Evolutionary conservation across 1,140 invertebrate genomes (phyloP), one percentile per base, ranked within the genome.

Genomic region (Euwallacea fornicatus): DNA sequence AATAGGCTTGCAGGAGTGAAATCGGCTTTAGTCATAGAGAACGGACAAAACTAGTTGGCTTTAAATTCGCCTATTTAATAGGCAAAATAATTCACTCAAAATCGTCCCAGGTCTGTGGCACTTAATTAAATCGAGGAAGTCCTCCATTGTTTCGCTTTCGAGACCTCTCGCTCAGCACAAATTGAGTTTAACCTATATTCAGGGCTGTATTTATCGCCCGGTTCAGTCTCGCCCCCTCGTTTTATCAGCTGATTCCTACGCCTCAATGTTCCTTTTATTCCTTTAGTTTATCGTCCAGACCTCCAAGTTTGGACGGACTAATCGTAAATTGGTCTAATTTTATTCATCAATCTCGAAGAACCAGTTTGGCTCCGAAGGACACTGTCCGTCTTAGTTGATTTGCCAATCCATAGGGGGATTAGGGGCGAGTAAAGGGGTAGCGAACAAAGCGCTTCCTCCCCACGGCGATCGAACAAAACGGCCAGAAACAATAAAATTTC

Each of bases 401-500:
- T 50, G 46, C 9, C 46, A 21, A 42, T 42, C 21, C 21, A 33
- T 41, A 42, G 21, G 8, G 13, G 60, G 16, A 15, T 63, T 44
- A 21, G 42, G 16, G 7, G 44, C 44, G 8, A 15, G 13, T 15
- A 69, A 69, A 62, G 54, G 67, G 67, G 59, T 55, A 59, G 47
- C 54, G 43, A 69, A 69, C 67, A 69, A 69, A 69, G 67, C 58
- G 46, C 46, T 62, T 69, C 59, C 59, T 61, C 58, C 67, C 44
- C 15, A 43, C n/a, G 58, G 67, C 55, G 66, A 69, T 61, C 60
- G 67, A 69, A 69, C 67, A 69, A 69, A 69, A 62, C 47, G 41
- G 10, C n/a, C 43, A 61, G 67, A 69, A 69, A 69, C 67, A 69
- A 69, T 69, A 54, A 69, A 69, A 69, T 69, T 69, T 46, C 60